Base-by-base conservation (phyloP, 2,888 invertebrate species). In the Sphaerophoria taeniata region DNA sequence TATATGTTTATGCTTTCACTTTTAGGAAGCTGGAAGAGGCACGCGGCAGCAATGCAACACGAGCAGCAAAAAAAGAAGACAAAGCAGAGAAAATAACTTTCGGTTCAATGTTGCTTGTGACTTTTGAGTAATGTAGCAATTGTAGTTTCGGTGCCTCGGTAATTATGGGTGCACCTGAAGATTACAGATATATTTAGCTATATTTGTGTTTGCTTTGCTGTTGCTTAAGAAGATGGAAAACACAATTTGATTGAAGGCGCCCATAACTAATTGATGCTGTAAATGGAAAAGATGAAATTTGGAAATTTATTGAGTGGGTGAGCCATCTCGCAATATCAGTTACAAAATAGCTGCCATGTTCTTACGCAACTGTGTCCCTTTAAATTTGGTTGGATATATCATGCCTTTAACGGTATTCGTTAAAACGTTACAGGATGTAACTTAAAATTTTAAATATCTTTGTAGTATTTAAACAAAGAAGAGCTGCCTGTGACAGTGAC, bases 1-100 rank as follows among this genome's bases (percentile, higher is more conserved):
- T 43, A 43, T 43, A 43, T 43, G 9, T 43, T n/a, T 53, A 60
- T 67, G 67, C 79, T 79, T 79, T 79, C 79, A 79, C 79, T 79
- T 79, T 79, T 63, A 58, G 11, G 43, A 60, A 60, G 16, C 39
- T 72, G 45, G 79, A 60, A 58, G 43, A 11, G 31, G 24, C 33
- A 33, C 51, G 33, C 16, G 56, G 31, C 36, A 58, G 53, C 36
- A 63, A 61, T 61, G 78, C 49, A 43, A 49, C 36, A 61, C 24
- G 43, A 43, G 9, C 39, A 39, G 9, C 9, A 43, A 9, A 11
- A 65, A 33, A 33, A 31, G 0, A 43, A 31, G 34, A 24, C 24
- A 6, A 33, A 33, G n/a, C 24, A 43, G 36, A 61, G 36, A 47
- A 71, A 61, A 61, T 34, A 47, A 63, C 71, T 76, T 76, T 76